phyloP scores from a whole-genome alignment of 2,888 invertebrate genomes.

The Drosophila macrothrix region DNA sequence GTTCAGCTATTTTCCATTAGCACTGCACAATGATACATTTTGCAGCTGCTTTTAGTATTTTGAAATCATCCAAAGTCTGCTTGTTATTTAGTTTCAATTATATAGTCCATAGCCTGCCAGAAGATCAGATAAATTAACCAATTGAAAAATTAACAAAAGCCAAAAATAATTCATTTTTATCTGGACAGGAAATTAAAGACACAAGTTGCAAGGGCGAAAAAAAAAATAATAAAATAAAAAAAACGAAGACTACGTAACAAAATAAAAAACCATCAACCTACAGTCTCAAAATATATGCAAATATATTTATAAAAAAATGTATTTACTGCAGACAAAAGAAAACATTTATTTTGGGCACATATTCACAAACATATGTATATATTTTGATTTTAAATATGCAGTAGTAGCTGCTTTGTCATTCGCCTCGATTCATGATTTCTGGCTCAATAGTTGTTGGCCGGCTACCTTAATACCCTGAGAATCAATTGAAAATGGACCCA shows the following conservation, averaged over 20 bases:
- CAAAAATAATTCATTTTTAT: not conserved
- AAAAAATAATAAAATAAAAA: not conserved
- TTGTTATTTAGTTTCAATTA: not conserved
- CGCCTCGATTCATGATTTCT: conserved; percentile 39
- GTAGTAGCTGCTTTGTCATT: conserved; percentile 52
- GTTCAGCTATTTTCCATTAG: not conserved
- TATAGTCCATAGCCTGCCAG: not conserved
- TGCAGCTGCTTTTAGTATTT: not conserved
- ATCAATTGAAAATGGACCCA: too few species aligned
- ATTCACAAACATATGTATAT: conserved; percentile 1
- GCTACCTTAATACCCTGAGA: not conserved
- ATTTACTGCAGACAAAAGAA: conserved; percentile 12
- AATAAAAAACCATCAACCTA: not conserved
- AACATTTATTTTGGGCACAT: not conserved
- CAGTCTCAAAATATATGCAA: conserved; percentile 43
- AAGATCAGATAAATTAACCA: not conserved
- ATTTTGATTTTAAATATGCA: conserved; percentile 19
- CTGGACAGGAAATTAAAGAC: not conserved
- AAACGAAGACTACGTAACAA: conserved; percentile 38
- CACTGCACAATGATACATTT: not conserved
- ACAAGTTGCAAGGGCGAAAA: not conserved
- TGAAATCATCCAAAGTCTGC: not conserved
- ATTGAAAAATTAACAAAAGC: not conserved
- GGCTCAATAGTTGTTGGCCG: conserved; percentile 29
- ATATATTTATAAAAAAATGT: conserved; percentile 22